Conservation (phyloP, 92 coral and sea anemone species). For the Epizoanthus ramosus region DNA sequence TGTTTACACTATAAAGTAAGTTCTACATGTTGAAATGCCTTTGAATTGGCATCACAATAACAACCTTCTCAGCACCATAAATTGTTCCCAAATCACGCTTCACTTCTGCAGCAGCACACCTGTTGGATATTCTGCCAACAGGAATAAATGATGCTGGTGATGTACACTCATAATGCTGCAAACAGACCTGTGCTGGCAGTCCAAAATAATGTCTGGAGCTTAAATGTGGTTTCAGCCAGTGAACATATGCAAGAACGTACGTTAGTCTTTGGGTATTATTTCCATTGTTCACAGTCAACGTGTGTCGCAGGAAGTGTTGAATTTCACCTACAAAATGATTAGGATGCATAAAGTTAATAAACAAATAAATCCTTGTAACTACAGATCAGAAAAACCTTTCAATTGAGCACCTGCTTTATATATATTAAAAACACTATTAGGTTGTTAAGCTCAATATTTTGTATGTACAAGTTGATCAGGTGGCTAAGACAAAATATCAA, state of each 20-base stretch:
- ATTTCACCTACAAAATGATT: conserved; percentile 14
- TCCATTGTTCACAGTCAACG: conserved; percentile 8
- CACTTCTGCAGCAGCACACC: conserved; percentile 49
- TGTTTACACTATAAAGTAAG: background rate
- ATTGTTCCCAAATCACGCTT: conserved; percentile 33
- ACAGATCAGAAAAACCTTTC: too few relatives aligned
- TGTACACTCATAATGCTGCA: conserved; percentile 26
- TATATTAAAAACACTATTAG: too few relatives aligned
- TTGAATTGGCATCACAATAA: conserved; percentile 44
- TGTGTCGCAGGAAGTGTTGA: conserved; percentile 45
- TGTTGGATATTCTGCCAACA: conserved; percentile 50
- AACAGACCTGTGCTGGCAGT: conserved; percentile 37
- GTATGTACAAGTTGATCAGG: too few relatives aligned
- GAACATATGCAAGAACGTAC: conserved; percentile 42
- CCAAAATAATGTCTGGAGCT: conserved; percentile 26
- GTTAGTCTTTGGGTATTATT: background rate
- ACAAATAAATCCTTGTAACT: background rate
- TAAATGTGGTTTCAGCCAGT: conserved; percentile 45
- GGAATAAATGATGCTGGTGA: conserved; percentile 50
- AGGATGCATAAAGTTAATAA: background rate
- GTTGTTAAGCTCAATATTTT: too few relatives aligned
- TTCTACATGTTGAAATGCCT: conserved; percentile 49
- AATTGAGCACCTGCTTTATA: too few relatives aligned
- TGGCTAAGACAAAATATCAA: too few relatives aligned
- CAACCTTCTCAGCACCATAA: conserved; percentile 35